Conservation (phyloP, 2,113 vertebrate genomes). For the Nicator chloris region DNA sequence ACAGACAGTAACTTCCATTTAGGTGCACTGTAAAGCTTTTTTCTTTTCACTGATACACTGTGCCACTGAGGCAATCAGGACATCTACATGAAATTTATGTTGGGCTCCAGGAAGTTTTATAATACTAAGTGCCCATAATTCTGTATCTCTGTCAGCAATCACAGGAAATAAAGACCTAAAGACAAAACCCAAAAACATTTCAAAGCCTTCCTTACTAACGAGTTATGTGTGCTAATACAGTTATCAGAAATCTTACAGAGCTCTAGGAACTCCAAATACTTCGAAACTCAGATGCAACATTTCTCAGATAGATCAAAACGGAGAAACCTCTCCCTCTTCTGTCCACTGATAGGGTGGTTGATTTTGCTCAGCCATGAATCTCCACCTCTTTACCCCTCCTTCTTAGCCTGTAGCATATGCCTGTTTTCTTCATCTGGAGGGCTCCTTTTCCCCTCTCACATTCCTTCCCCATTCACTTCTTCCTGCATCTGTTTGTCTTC, state of each 20-base stretch:
- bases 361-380: neutral
- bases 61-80: neutral
- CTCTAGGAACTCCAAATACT: neutral
- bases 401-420: neutral
- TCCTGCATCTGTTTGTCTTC: neutral
- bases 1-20: neutral
- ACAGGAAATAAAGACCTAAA: neutral
- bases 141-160: neutral
- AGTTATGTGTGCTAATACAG: neutral
- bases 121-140: neutral
- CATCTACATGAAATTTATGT: neutral
- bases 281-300: neutral
- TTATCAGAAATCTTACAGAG: neutral
- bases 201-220: neutral
- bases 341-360: accelerated
- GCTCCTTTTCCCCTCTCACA: neutral
- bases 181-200: neutral
- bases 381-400: neutral
- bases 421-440: neutral
- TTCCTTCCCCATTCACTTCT: neutral
- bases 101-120: neutral
- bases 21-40: neutral
- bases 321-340: neutral
- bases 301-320: neutral
- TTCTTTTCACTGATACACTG: neutral